phyloP scores from a whole-genome alignment of 2,113 vertebrate genomes.

The Arothron firmamentum region DNA sequence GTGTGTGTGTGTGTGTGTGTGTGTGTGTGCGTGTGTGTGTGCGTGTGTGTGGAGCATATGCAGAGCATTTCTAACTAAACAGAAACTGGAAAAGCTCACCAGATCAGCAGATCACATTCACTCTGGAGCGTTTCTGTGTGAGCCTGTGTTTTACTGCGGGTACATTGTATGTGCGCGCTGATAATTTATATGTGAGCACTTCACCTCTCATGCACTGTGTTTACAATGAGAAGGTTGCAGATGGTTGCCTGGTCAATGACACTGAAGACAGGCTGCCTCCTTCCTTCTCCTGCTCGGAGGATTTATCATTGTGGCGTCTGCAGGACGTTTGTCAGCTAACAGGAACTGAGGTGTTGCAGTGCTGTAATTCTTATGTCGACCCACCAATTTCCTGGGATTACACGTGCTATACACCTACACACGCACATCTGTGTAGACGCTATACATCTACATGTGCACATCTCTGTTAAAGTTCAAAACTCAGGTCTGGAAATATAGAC shows the following conservation, averaged over 20 bases:
- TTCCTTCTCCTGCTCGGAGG: slow-evolving; percentile 24
- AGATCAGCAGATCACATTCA: slow-evolving; percentile 45
- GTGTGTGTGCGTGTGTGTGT: neutral
- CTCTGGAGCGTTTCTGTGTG: neutral
- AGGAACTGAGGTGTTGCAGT: slow-evolving; percentile 15
- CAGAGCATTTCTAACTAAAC: slow-evolving; percentile 41
- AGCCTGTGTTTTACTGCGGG: slow-evolving; percentile 12
- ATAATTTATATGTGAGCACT: slow-evolving; percentile 33
- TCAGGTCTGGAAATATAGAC: too few relatives aligned
- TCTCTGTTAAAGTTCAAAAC: too few relatives aligned
- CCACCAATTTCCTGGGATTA: too few relatives aligned
- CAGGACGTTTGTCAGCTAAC: slow-evolving; percentile 49
- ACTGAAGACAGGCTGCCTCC: slow-evolving; percentile 33
- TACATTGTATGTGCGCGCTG: slow-evolving; percentile 15
- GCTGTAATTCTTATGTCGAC: slow-evolving; percentile 2
- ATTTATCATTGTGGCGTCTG: slow-evolving; percentile 46
- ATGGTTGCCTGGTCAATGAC: slow-evolving; percentile 63
- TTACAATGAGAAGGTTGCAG: slow-evolving; percentile 48
- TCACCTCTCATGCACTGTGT: slow-evolving; percentile 36
- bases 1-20: neutral
- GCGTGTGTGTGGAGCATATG: neutral
- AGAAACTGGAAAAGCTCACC: slow-evolving; percentile 40
- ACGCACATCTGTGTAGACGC: too few relatives aligned
- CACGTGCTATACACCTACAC: too few relatives aligned
- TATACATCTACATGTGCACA: too few relatives aligned